Percentiles rank a stretch among this genome's conserved stretches.
Evolutionary conservation across 2,113 vertebrate genomes (phyloP).

Genomic region (Lepus europaeus): DNA sequence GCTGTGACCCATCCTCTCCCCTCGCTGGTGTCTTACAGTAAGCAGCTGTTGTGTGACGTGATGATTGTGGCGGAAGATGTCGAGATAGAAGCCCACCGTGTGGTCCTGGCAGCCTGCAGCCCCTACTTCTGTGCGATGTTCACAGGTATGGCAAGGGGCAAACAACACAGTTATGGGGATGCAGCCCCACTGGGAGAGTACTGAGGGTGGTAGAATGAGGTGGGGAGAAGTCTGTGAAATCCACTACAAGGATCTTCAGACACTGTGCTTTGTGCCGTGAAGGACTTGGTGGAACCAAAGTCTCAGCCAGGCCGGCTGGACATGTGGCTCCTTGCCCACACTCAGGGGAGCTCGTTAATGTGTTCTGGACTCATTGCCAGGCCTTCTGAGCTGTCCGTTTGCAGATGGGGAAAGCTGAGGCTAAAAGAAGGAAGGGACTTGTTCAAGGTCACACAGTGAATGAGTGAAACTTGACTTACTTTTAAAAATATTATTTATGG

Average conservation of each 20-base stretch:
- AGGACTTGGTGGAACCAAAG: neutral
- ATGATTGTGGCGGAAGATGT: slow-evolving; percentile 94
- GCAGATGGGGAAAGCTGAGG: neutral
- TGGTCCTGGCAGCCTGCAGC: slow-evolving; percentile 96
- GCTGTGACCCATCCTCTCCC: slow-evolving; percentile 68
- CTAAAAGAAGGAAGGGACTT: slow-evolving; percentile 8
- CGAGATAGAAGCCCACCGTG: slow-evolving; percentile 95
- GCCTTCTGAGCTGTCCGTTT: slow-evolving; percentile 28
- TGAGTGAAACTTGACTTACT: neutral
- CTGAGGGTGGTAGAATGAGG: neutral
- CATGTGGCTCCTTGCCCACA: neutral
- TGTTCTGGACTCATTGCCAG: neutral
- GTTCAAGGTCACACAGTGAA: neutral
- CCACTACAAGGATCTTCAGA: neutral
- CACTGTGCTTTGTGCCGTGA: neutral
- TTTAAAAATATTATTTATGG: too few species aligned
- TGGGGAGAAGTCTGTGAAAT: neutral
- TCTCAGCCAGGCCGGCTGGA: neutral
- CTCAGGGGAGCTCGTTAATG: neutral
- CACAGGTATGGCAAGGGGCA: slow-evolving; percentile 90
- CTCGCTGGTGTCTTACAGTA: slow-evolving; percentile 89
- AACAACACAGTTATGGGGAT: neutral
- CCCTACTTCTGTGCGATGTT: slow-evolving; percentile 99
- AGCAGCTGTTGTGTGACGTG: slow-evolving; percentile 96
- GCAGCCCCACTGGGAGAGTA: fast-evolving